phyloP scores from a whole-genome alignment of 2,113 vertebrate species.

The Corvus moneduloides region DNA sequence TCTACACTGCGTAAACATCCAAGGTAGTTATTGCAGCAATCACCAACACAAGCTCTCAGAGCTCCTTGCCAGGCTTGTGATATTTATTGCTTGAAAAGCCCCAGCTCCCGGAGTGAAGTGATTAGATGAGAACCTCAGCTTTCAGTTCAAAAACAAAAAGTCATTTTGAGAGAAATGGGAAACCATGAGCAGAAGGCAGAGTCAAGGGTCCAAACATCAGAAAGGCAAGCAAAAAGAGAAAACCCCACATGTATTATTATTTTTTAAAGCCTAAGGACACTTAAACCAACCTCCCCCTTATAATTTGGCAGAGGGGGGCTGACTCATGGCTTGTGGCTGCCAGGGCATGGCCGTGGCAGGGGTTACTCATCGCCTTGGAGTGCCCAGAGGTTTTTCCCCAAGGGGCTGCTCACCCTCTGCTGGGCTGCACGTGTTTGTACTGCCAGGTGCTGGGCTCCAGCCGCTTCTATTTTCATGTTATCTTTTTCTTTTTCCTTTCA shows the following conservation, averaged over 20 bases:
- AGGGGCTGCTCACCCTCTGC: conserved; percentile 5
- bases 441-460: background rate
- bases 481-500: background rate
- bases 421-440: background rate
- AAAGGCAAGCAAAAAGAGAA: background rate
- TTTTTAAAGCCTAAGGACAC: background rate
- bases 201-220: background rate
- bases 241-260: background rate
- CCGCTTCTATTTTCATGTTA: background rate
- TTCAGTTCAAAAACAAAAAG: background rate
- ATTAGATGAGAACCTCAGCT: conserved; percentile 9
- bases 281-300: background rate
- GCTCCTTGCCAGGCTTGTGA: conserved; percentile 19
- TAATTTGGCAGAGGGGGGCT: background rate
- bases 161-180: background rate
- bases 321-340: conserved; percentile 23
- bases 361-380: background rate
- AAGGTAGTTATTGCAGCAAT: conserved; percentile 50
- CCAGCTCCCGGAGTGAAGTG: conserved; percentile 6
- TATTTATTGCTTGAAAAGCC: conserved; percentile 52
- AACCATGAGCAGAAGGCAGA: background rate
- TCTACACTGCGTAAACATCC: conserved; percentile 27
- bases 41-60: background rate
- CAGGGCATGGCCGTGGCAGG: background rate
- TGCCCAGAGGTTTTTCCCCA: background rate